Conservation (phyloP, 1,140 invertebrate genomes). For the Atta texana region DNA sequence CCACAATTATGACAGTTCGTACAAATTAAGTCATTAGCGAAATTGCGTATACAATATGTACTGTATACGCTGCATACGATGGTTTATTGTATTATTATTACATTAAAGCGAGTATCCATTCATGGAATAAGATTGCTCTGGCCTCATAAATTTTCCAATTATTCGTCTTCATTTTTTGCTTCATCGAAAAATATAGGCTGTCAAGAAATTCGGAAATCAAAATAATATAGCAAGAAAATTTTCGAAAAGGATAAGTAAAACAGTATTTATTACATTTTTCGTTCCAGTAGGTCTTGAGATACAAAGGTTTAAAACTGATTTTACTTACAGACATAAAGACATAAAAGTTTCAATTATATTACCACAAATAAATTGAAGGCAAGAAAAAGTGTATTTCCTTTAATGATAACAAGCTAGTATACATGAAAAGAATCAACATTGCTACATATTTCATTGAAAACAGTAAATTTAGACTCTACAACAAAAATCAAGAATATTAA, state of each 20-base stretch:
- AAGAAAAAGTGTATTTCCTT: constrained; percentile 90
- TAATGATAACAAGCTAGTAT: constrained; percentile 90
- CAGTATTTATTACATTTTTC: no score
- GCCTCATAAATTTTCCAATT: constrained; percentile 28
- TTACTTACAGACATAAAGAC: constrained; percentile 70
- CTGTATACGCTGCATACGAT: not conserved
- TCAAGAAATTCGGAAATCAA: no score
- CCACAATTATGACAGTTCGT: constrained; percentile 31
- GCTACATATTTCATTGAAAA: constrained; percentile 89
- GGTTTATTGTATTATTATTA: constrained; percentile 12
- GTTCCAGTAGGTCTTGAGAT: no score
- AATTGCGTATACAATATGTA: constrained; percentile 5
- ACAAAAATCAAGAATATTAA: constrained; percentile 30
- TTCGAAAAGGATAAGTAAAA: no score
- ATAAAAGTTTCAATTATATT: constrained; percentile 58
- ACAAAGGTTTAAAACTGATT: no score
- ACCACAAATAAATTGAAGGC: constrained; percentile 88
- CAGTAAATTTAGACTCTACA: constrained; percentile 90
- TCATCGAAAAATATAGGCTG: not conserved
- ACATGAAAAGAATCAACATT: constrained; percentile 87
- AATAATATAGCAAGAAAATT: no score
- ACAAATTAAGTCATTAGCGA: constrained; percentile 50
- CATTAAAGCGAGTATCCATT: constrained; percentile 11
- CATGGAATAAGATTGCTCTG: constrained; percentile 43
- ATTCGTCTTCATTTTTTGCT: not conserved